Conservation (phyloP, 2,797 vertebrate species). For the Anabas testudineus region DNA sequence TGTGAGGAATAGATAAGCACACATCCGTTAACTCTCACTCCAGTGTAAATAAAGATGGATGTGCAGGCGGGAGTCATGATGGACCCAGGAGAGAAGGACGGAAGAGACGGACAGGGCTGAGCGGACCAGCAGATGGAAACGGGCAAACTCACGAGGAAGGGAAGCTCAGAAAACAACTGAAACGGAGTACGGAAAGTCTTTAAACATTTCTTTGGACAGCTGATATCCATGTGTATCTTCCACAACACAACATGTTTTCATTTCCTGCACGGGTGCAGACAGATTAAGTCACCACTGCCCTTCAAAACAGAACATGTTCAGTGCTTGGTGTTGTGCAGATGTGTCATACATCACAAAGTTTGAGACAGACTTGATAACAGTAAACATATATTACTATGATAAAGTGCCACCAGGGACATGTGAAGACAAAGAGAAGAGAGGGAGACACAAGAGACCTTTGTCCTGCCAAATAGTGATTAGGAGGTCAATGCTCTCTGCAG, state of each 20-base stretch:
- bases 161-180: slow-evolving; percentile 38
- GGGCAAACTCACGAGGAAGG: slow-evolving; percentile 26
- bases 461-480: background rate
- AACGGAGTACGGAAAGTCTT: slow-evolving; percentile 1
- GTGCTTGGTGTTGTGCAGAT: background rate
- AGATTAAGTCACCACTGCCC: background rate
- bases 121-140: slow-evolving; percentile 2
- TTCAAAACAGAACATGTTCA: background rate
- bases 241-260: background rate
- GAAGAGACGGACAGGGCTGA: slow-evolving; percentile 14
- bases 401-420: slow-evolving; percentile 24
- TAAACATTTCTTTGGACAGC: background rate
- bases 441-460: background rate
- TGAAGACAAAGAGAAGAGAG: background rate
- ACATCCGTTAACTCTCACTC: background rate
- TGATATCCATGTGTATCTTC: background rate
- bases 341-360: background rate
- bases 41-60: slow-evolving; percentile 38
- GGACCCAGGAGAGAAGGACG: slow-evolving; percentile 16
- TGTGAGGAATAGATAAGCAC: slow-evolving; percentile 24
- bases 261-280: background rate
- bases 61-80: slow-evolving; percentile 8
- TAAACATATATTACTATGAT: slow-evolving; percentile 36
- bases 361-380: background rate
- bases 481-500: background rate